These are phyloP conservation scores for Daubentonia madagascariensis DNA, from an alignment of 2,113 vertebrate genomes.

Conservation along the genomic window DNA sequence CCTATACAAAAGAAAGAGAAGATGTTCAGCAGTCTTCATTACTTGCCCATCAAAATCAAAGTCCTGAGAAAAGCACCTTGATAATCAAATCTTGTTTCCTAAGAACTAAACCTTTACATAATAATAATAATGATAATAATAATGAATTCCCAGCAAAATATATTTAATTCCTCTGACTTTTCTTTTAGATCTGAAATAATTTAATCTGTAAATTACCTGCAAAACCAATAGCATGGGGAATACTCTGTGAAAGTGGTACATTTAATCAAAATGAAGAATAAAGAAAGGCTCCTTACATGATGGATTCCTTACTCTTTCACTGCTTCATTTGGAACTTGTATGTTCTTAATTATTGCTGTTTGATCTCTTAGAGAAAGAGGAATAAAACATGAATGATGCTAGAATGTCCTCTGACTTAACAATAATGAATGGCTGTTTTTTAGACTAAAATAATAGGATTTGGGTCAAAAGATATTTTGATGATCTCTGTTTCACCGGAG, in stretches of 20 bases:
- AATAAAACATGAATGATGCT: background rate
- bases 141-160: background rate
- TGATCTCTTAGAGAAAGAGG: background rate
- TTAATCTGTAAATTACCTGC: background rate
- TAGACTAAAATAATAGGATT: background rate
- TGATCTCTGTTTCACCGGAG: slow-evolving; percentile 16
- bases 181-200: background rate
- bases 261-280: slow-evolving; percentile 32
- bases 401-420: slow-evolving; percentile 23
- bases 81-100: background rate
- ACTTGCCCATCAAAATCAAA: background rate
- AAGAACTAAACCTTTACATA: background rate
- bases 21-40: background rate
- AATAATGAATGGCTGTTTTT: background rate
- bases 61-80: background rate
- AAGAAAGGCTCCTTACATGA: background rate
- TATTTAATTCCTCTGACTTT: background rate
- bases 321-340: background rate
- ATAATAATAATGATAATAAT: background rate
- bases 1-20: background rate
- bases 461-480: slow-evolving; percentile 21
- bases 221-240: background rate
- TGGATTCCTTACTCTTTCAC: background rate
- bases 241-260: background rate
- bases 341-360: slow-evolving; percentile 26